Conservation (phyloP, 2,888 invertebrate genomes). For the Rosalia funebris region DNA sequence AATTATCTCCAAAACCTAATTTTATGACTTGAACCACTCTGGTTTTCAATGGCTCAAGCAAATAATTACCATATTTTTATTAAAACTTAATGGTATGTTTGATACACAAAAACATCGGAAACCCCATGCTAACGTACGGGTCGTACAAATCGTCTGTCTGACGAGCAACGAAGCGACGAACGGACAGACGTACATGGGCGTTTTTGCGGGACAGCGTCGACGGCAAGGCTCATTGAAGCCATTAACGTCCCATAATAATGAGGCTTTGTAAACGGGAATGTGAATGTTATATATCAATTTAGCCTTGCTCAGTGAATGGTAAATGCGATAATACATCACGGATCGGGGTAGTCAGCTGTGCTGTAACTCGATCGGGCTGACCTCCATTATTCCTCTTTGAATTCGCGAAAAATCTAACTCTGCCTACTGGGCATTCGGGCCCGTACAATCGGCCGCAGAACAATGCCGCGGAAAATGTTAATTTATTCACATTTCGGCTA, state of each 20-base stretch:
- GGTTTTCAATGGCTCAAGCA: too few relatives aligned
- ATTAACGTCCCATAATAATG: conserved; percentile 54
- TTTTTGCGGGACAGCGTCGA: conserved; percentile 13
- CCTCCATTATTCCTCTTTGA: conserved; percentile 42
- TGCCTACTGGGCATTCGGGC: conserved; percentile 2
- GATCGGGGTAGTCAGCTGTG: conserved; percentile 48
- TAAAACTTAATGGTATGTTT: too few relatives aligned
- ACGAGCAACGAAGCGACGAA: not conserved
- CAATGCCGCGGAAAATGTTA: not conserved
- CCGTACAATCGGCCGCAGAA: not conserved
- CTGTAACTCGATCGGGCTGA: conserved; percentile 43
- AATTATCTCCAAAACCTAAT: too few relatives aligned
- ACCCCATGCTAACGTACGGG: too few relatives aligned
- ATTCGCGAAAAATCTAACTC: conserved; percentile 19
- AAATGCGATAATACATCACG: conserved; percentile 55
- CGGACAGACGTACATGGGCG: conserved; percentile 3
- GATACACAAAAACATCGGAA: too few relatives aligned
- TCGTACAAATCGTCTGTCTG: not conserved
- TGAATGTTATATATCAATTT: conserved; percentile 56
- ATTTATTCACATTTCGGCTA: too few relatives aligned
- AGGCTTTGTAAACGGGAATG: conserved; percentile 52
- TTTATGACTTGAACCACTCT: too few relatives aligned
- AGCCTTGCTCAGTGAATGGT: conserved; percentile 54
- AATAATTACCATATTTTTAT: too few relatives aligned
- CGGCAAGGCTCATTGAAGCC: conserved; percentile 48